phyloP scores from a whole-genome alignment of 1,140 invertebrate genomes.

The Agrilus planipennis region DNA sequence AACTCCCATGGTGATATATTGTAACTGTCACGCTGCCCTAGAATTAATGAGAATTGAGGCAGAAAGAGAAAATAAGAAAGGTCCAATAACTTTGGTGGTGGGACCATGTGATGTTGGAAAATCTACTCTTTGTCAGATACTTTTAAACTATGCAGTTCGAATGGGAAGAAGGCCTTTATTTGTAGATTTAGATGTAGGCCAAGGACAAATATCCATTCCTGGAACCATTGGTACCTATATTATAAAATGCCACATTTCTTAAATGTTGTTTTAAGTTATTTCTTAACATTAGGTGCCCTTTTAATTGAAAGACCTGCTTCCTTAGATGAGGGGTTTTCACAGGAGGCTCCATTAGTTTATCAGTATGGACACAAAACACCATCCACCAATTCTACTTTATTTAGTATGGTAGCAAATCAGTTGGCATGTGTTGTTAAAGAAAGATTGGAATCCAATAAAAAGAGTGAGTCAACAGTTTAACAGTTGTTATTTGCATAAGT shows the following conservation, averaged over 20 bases:
- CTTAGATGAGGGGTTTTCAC: constrained; percentile 86
- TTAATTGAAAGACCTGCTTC: constrained; percentile 82
- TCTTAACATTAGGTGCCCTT: constrained; percentile 52
- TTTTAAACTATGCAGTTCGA: constrained; percentile 89
- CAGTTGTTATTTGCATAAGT: constrained; percentile 6
- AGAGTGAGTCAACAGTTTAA: constrained; percentile 56
- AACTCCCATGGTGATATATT: constrained; percentile 90
- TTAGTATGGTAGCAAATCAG: constrained; percentile 72
- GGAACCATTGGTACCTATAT: constrained; percentile 65
- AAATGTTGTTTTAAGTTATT: not conserved
- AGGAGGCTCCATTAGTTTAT: constrained; percentile 84
- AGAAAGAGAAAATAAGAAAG: constrained; percentile 56
- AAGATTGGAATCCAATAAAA: constrained; percentile 74
- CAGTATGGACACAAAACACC: constrained; percentile 86
- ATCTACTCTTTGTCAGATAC: constrained; percentile 76
- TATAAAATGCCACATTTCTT: constrained; percentile 1
- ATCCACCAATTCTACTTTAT: constrained; percentile 66
- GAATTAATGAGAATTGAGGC: constrained; percentile 79
- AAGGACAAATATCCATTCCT: constrained; percentile 85
- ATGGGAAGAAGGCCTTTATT: constrained; percentile 76
- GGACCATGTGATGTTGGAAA: constrained; percentile 96
- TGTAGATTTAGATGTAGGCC: constrained; percentile 94
- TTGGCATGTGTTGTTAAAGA: constrained; percentile 80
- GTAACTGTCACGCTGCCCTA: constrained; percentile 89
- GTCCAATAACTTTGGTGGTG: constrained; percentile 81